Conservation (phyloP, 2,888 invertebrate genomes). For the Caenorhabditis auriculariae region DNA sequence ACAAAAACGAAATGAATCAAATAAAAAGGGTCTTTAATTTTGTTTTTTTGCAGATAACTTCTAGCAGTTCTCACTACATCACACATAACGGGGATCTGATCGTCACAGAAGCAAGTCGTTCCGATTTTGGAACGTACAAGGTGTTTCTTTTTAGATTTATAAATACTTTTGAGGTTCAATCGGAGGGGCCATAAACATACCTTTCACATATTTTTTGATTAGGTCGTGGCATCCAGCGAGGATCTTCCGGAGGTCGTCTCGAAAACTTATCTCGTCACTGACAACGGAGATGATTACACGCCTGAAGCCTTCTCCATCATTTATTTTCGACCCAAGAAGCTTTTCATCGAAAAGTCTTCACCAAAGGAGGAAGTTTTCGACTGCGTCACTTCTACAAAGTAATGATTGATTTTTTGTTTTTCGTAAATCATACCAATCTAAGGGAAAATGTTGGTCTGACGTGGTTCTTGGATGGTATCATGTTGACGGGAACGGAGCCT, state of each 20-base stretch:
- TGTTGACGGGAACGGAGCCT: slow-evolving; percentile 23
- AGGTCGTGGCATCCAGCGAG: slow-evolving; percentile 10
- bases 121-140: slow-evolving; percentile 29
- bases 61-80: slow-evolving; percentile 46
- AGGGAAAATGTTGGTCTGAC: slow-evolving; percentile 19
- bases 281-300: slow-evolving; percentile 18
- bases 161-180: too few species aligned
- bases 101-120: slow-evolving; percentile 28
- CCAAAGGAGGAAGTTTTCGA: slow-evolving; percentile 23
- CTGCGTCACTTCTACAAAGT: slow-evolving; percentile 17
- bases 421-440: slow-evolving; percentile 2
- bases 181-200: too few species aligned
- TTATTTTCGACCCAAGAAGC: slow-evolving; percentile 17
- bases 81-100: slow-evolving; percentile 50
- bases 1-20: too few species aligned
- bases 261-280: slow-evolving; percentile 13
- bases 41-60: slow-evolving; percentile 36
- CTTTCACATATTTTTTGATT: neutral
- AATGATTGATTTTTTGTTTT: neutral
- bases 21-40: too few species aligned
- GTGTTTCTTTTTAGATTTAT: slow-evolving; percentile 8
- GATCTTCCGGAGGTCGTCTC: slow-evolving; percentile 25
- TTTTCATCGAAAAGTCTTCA: slow-evolving; percentile 10
- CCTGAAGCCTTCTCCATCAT: slow-evolving; percentile 16
- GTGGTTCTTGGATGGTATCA: slow-evolving; percentile 38